These are phyloP conservation scores for Rhingia campestris DNA, from an alignment of 2,888 invertebrate genomes.

Conservation along the genomic window DNA sequence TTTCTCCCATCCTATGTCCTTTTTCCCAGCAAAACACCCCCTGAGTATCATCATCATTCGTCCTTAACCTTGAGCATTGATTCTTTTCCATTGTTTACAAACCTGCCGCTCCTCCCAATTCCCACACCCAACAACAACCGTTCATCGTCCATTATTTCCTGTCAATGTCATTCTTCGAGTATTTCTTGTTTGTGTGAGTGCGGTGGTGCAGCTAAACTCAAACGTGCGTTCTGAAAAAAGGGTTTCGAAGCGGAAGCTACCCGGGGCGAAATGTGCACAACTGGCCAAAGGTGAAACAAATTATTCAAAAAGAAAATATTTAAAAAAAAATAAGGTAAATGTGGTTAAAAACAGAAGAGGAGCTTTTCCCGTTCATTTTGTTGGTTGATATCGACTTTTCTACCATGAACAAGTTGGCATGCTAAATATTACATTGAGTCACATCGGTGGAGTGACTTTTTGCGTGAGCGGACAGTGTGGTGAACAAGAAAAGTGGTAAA, in stretches of 20 bases:
- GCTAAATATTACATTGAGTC: background rate
- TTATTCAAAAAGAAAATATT: background rate
- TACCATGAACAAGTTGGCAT: background rate
- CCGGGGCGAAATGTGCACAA: slow-evolving; percentile 47
- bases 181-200: slow-evolving; percentile 25
- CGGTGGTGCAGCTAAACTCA: background rate
- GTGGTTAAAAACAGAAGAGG: slow-evolving; percentile 1
- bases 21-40: background rate
- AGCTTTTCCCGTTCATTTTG: background rate
- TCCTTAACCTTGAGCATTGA: slow-evolving; percentile 30
- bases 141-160: background rate
- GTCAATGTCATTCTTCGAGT: slow-evolving; percentile 33
- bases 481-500: background rate
- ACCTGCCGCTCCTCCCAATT: background rate
- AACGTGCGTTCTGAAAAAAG: slow-evolving; percentile 35
- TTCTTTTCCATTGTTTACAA: background rate
- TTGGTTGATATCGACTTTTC: background rate
- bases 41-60: slow-evolving; percentile 5
- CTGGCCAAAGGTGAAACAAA: slow-evolving; percentile 64
- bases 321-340: slow-evolving; percentile 10
- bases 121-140: background rate
- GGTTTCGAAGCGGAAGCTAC: slow-evolving; percentile 41
- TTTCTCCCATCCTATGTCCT: slow-evolving; percentile 11
- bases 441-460: background rate
- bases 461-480: background rate